Evolutionary conservation across 2,888 invertebrate genomes (phyloP).

Genomic region (Podabrus alpinus): DNA sequence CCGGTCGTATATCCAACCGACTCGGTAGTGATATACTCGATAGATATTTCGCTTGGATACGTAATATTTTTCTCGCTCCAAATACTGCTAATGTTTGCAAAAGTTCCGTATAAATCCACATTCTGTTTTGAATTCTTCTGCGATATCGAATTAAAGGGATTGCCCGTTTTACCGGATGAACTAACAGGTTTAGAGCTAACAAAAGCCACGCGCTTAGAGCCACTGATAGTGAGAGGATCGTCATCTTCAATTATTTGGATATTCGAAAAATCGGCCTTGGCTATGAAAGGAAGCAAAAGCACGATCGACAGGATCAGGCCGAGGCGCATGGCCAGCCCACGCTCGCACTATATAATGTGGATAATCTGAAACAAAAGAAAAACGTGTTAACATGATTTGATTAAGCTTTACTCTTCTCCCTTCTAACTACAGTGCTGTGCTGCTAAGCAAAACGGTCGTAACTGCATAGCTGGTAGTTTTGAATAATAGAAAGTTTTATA

Average conservation of each 20-base stretch:
- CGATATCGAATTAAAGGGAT: conserved; percentile 25
- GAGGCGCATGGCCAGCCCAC: conserved; percentile 65
- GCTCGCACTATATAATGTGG: conserved; percentile 54
- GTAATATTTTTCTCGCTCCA: conserved; percentile 24
- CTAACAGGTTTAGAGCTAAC: conserved; percentile 24
- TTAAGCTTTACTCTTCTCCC: no score
- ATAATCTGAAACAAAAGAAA: conserved; percentile 36
- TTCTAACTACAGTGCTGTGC: no score
- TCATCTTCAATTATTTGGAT: conserved; percentile 15
- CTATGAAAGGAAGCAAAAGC: conserved; percentile 55
- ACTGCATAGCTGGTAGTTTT: no score
- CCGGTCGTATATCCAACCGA: conserved; percentile 8
- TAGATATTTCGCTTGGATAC: conserved; percentile 31
- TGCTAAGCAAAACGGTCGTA: no score
- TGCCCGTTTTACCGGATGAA: conserved; percentile 26
- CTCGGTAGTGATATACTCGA: conserved; percentile 12
- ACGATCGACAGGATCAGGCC: conserved; percentile 60
- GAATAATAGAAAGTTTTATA: no score
- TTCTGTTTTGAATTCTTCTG: conserved; percentile 31
- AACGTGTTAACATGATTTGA: no score
- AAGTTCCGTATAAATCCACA: conserved; percentile 30
- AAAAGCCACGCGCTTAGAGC: conserved; percentile 26
- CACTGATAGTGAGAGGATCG: conserved; percentile 22
- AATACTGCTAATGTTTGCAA: conserved; percentile 13
- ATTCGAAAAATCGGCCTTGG: conserved; percentile 34